Conservation (phyloP, 2,113 vertebrate species). For the Oncorhynchus gorbuscha region DNA sequence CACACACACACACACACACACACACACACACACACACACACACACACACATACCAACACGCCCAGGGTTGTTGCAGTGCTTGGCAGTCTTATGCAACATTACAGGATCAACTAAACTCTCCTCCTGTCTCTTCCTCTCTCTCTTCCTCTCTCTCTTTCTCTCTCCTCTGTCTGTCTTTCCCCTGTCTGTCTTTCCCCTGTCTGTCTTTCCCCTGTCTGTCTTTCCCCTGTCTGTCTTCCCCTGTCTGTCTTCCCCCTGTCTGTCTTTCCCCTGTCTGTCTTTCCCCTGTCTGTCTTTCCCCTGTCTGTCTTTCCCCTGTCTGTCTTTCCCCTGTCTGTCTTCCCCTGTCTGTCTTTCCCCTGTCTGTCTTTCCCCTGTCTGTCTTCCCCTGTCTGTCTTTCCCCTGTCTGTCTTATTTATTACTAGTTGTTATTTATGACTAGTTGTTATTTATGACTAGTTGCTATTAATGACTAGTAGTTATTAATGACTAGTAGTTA, state of each 20-base stretch:
- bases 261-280: rapidly evolving
- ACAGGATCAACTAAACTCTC: not conserved
- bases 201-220: too few species aligned
- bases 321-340: rapidly evolving
- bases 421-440: too few species aligned
- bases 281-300: rapidly evolving
- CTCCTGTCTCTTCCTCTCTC: not conserved
- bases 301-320: rapidly evolving
- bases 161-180: not conserved
- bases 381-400: rapidly evolving
- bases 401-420: rapidly evolving
- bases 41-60: too few species aligned
- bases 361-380: rapidly evolving
- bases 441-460: too few species aligned
- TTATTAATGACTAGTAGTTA: too few species aligned
- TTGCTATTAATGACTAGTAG: too few species aligned
- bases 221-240: rapidly evolving
- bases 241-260: rapidly evolving
- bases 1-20: too few species aligned
- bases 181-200: too few species aligned
- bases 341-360: rapidly evolving
- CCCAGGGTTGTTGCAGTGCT: too few species aligned
- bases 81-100: too few species aligned
- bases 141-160: not conserved
- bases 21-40: too few species aligned